Evolutionary conservation across 92 coral and sea anemone genomes (phyloP).

Genomic region (Zoanthus sansibaricus): DNA sequence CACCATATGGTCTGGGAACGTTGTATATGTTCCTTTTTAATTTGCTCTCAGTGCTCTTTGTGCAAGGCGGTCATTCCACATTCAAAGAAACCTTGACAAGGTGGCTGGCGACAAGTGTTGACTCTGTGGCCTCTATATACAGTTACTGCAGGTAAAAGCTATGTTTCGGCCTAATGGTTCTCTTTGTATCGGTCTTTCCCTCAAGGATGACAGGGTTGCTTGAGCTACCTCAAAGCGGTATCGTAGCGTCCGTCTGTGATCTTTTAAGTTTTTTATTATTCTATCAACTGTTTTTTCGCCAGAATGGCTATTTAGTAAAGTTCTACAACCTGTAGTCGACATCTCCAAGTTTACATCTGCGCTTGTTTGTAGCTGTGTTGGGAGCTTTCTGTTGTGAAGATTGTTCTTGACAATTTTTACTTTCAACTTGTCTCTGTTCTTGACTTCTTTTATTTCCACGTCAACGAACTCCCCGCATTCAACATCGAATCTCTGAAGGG

Average conservation of each 20-base stretch:
- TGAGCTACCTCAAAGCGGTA: conserved; percentile 49
- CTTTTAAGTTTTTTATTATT: conserved; percentile 52
- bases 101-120: conserved; percentile 44
- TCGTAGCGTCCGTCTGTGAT: conserved; percentile 42
- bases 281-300: conserved; percentile 47
- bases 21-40: conserved; percentile 42
- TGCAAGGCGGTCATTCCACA: conserved; percentile 55
- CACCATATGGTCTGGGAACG: conserved; percentile 20
- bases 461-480: conserved; percentile 62
- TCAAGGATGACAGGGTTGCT: conserved; percentile 64
- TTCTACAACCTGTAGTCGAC: neutral
- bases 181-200: conserved; percentile 52
- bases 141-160: conserved; percentile 64
- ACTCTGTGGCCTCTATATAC: conserved; percentile 62
- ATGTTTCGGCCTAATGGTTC: conserved; percentile 51
- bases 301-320: neutral
- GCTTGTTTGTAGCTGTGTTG: neutral
- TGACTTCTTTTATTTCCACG: conserved; percentile 47
- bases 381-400: neutral
- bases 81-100: neutral
- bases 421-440: conserved; percentile 52
- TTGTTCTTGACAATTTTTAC: conserved; percentile 43
- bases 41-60: conserved; percentile 46
- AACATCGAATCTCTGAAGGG: conserved; percentile 54
- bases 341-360: neutral